A percentile compares a stretch with the other conserved stretches of the same genome.
These are phyloP conservation scores for Galaxea fascicularis DNA, from an alignment of 92 coral and sea anemone species.

Conservation along the genomic window DNA sequence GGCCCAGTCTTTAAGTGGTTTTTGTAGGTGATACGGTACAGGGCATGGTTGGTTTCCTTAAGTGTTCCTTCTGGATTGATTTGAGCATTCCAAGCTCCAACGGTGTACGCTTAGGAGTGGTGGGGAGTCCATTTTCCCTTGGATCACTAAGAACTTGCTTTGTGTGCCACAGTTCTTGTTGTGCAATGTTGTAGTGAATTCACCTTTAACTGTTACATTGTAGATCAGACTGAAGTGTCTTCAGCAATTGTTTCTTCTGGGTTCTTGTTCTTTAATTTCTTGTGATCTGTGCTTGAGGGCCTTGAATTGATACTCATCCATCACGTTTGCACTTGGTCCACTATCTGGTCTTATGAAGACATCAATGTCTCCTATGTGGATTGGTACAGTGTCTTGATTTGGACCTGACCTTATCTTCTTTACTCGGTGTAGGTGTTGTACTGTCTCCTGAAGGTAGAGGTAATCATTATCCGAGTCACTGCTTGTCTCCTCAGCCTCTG, in stretches of 20 bases:
- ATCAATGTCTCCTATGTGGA: conserved; percentile 66
- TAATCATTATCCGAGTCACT: conserved; percentile 52
- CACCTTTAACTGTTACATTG: conserved; percentile 65
- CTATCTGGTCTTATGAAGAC: conserved; percentile 52
- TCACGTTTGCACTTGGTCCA: no score
- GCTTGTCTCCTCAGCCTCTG: conserved; percentile 34
- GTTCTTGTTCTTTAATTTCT: conserved; percentile 34
- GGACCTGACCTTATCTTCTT: conserved; percentile 45
- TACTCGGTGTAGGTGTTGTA: conserved; percentile 42
- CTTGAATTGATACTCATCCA: conserved; percentile 59
- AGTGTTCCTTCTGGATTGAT: conserved; percentile 48
- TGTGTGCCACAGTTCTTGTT: conserved; percentile 43
- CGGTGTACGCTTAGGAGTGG: conserved; percentile 1
- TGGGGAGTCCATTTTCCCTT: conserved; percentile 54
- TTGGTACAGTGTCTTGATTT: conserved; percentile 54
- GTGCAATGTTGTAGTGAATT: conserved; percentile 44
- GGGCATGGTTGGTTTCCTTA: conserved; percentile 35
- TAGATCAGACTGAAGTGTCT: conserved; percentile 36
- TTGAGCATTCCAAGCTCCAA: conserved; percentile 41
- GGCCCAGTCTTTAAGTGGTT: no score
- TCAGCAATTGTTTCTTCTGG: no score
- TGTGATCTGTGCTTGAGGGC: conserved; percentile 49
- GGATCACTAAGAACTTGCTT: conserved; percentile 42
- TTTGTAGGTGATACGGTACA: no score
- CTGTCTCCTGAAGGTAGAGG: conserved; percentile 40